Evolutionary conservation across 1,140 invertebrate species (phyloP).

Genomic region (Drosophila sulfurigaster): DNA sequence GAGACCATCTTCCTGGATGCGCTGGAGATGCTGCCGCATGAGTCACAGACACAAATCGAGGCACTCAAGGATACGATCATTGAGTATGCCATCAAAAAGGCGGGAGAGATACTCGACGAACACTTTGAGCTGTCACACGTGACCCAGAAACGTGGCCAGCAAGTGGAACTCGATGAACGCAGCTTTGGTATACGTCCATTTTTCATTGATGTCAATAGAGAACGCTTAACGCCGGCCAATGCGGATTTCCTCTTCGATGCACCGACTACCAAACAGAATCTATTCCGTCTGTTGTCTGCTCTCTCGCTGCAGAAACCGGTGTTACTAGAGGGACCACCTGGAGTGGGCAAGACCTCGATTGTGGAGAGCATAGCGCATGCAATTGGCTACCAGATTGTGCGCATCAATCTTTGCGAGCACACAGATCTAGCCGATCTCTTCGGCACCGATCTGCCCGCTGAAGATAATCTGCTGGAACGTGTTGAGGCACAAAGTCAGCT

Average conservation of each 20-base stretch:
- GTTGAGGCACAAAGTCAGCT: slow-evolving; percentile 73
- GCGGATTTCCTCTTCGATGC: slow-evolving; percentile 91
- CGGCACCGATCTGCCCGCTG: slow-evolving; percentile 98
- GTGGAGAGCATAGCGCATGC: slow-evolving; percentile 95
- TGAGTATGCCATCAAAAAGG: slow-evolving; percentile 58
- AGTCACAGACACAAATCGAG: slow-evolving; percentile 66
- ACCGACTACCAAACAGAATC: slow-evolving; percentile 93
- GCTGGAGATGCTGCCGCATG: slow-evolving; percentile 88
- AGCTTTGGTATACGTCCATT: slow-evolving; percentile 91
- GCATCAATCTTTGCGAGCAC: slow-evolving; percentile 99
- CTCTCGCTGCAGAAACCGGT: slow-evolving; percentile 96
- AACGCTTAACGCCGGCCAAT: slow-evolving; percentile 62
- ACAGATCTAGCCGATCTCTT: slow-evolving; percentile 99
- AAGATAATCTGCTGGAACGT: slow-evolving; percentile 87
- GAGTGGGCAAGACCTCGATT: slow-evolving; percentile 98
- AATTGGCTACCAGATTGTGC: slow-evolving; percentile 92
- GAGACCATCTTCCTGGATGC: slow-evolving; percentile 96
- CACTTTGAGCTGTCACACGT: slow-evolving; percentile 56
- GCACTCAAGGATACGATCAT: slow-evolving; percentile 53
- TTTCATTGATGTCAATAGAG: slow-evolving; percentile 86
- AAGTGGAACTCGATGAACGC: slow-evolving; percentile 38
- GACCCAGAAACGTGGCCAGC: slow-evolving; percentile 53
- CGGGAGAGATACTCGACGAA: slow-evolving; percentile 49
- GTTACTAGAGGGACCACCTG: slow-evolving; percentile 97
- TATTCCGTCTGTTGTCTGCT: slow-evolving; percentile 93